Evolutionary conservation across 2,797 vertebrate species (phyloP).

Genomic region (Holocentrus rufus): DNA sequence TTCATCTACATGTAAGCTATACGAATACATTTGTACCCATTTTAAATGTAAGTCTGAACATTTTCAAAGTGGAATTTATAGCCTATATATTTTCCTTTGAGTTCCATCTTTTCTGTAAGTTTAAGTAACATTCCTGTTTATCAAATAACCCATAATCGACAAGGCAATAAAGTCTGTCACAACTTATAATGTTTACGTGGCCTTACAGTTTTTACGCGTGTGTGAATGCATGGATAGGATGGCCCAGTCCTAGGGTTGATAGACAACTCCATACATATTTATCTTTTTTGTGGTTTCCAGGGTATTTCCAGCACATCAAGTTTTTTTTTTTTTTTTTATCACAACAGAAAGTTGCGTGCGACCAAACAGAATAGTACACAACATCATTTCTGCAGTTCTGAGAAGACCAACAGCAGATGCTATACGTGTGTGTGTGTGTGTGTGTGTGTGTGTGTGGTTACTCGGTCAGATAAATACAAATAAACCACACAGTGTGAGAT

Average conservation of each 20-base stretch:
- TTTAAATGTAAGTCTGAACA: background rate
- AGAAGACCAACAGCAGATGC: background rate
- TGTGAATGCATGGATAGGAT: background rate
- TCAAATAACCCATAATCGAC: background rate
- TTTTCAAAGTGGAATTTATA: background rate
- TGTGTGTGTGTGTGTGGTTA: conserved; percentile 15
- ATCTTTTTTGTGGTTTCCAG: background rate
- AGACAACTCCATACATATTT: background rate
- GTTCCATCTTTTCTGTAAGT: background rate
- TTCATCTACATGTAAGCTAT: too few species aligned
- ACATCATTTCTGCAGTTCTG: too few species aligned
- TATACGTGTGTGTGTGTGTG: background rate
- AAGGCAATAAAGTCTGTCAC: background rate
- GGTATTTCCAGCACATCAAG: background rate
- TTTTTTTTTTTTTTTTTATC: too few species aligned
- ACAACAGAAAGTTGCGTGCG: too few species aligned
- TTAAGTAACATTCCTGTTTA: background rate
- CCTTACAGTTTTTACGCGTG: conserved; percentile 43
- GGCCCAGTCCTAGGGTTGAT: conserved; percentile 18
- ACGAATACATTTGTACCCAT: too few species aligned
- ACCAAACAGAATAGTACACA: too few species aligned
- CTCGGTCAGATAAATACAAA: conserved; percentile 16
- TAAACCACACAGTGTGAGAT: background rate
- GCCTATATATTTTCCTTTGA: too few species aligned
- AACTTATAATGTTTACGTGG: conserved; percentile 24